phyloP scores from a whole-genome alignment of 1,140 invertebrate species.

The Oscheius sp. region DNA sequence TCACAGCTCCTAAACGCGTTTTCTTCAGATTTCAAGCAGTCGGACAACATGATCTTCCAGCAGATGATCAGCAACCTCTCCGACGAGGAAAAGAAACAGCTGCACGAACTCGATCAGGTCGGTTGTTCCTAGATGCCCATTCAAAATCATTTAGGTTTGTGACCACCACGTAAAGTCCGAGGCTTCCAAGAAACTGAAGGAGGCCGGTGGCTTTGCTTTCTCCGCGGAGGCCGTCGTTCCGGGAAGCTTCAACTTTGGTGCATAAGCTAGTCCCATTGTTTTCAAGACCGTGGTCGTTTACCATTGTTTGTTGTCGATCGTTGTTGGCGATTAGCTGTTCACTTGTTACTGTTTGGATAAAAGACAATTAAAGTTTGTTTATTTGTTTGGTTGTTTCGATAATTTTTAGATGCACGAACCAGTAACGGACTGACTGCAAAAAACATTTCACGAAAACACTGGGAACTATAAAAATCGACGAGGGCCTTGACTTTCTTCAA shows the following conservation, averaged over 20 bases:
- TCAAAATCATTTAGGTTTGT: conserved; percentile 11
- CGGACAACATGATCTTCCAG: not conserved
- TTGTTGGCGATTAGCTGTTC: not conserved
- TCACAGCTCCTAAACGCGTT: not conserved
- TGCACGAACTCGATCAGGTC: conserved; percentile 21
- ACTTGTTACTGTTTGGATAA: no score
- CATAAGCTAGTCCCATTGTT: no score
- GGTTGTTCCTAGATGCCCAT: not conserved
- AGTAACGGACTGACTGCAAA: no score
- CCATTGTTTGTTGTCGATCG: no score
- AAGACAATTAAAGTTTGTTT: no score
- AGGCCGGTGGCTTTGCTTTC: conserved; percentile 32
- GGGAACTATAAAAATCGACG: no score
- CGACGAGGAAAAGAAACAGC: conserved; percentile 18
- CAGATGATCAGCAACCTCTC: conserved; percentile 31
- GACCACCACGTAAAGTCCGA: conserved; percentile 19
- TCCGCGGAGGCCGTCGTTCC: conserved; percentile 18
- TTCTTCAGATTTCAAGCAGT: conserved; percentile 14
- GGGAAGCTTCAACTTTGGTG: conserved; percentile 34
- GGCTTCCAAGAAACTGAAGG: conserved; percentile 27
- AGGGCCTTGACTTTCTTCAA: no score
- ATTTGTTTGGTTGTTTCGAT: no score
- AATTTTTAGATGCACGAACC: no score
- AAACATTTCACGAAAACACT: no score
- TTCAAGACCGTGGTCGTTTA: no score